Evolutionary conservation across 2,888 invertebrate species (phyloP).

Genomic region (Hydraecia micacea): DNA sequence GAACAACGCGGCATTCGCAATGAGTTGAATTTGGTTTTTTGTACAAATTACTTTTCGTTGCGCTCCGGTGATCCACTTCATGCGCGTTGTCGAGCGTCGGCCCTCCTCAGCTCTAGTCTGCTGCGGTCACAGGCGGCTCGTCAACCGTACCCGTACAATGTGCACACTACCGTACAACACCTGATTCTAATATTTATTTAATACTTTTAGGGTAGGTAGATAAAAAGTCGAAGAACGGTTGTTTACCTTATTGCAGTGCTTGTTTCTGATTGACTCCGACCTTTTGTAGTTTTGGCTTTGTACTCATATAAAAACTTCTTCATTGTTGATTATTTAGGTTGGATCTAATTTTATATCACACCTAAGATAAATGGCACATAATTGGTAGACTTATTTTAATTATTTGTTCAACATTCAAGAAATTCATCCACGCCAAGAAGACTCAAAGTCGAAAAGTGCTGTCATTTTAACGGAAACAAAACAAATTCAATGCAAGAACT

Average conservation of each 20-base stretch:
- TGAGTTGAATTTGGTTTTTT: constrained; percentile 89
- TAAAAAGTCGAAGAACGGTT: constrained; percentile 64
- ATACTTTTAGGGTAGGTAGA: constrained; percentile 76
- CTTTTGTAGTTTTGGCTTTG: constrained; percentile 72
- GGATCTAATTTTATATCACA: constrained; percentile 15
- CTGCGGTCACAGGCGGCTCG: constrained; percentile 73
- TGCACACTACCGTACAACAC: constrained; percentile 64
- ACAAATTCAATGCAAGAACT: constrained; percentile 27
- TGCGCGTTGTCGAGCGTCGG: constrained; percentile 78
- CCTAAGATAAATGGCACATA: constrained; percentile 27
- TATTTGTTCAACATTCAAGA: constrained; percentile 12
- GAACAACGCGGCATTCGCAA: constrained; percentile 88
- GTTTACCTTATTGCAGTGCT: constrained; percentile 76
- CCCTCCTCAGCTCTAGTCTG: constrained; percentile 75
- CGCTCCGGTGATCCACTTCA: constrained; percentile 88
- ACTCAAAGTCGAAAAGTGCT: constrained; percentile 29
- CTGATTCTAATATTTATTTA: constrained; percentile 44
- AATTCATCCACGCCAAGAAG: constrained; percentile 15
- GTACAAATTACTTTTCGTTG: constrained; percentile 90
- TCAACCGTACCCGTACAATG: constrained; percentile 67
- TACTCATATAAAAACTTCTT: constrained; percentile 87
- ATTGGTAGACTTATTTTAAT: constrained; percentile 12
- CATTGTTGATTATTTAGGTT: constrained; percentile 69
- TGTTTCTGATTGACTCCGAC: constrained; percentile 75
- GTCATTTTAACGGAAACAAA: constrained; percentile 54